phyloP scores from a whole-genome alignment of 1,140 invertebrate species.

The Trichonephila inaurata region DNA sequence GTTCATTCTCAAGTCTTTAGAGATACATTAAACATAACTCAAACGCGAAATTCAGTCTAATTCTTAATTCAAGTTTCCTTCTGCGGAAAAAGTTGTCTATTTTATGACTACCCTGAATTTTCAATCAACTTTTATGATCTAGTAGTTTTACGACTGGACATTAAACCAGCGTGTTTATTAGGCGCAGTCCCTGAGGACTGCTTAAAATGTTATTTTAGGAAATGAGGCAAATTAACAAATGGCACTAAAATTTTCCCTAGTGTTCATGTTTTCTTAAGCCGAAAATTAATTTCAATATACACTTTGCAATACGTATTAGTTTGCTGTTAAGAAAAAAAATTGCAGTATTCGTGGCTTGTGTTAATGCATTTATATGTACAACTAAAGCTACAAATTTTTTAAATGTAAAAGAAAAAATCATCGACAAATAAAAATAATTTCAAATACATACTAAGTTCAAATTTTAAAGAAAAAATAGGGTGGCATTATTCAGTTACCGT shows the following conservation, averaged over 20 bases:
- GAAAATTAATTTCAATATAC: too few species aligned
- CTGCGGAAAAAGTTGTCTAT: background rate
- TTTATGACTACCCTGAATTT: background rate
- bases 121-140: slow-evolving; percentile 31
- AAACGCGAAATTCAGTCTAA: background rate
- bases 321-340: too few species aligned
- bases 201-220: slow-evolving; percentile 36
- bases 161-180: slow-evolving; percentile 23
- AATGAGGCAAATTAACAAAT: slow-evolving; percentile 36
- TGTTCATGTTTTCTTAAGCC: too few species aligned
- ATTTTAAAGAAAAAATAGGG: too few species aligned
- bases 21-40: background rate
- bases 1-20: background rate
- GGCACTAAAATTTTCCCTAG: background rate
- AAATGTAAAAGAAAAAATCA: too few species aligned
- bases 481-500: too few species aligned
- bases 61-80: background rate
- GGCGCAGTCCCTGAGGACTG: background rate
- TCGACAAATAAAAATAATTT: too few species aligned
- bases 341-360: too few species aligned
- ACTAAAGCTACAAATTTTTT: too few species aligned
- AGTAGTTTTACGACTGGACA: background rate
- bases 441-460: too few species aligned
- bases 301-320: too few species aligned
- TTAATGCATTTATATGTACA: too few species aligned